Conservation (phyloP, 2,797 vertebrate species). For the Spatula clypeata region DNA sequence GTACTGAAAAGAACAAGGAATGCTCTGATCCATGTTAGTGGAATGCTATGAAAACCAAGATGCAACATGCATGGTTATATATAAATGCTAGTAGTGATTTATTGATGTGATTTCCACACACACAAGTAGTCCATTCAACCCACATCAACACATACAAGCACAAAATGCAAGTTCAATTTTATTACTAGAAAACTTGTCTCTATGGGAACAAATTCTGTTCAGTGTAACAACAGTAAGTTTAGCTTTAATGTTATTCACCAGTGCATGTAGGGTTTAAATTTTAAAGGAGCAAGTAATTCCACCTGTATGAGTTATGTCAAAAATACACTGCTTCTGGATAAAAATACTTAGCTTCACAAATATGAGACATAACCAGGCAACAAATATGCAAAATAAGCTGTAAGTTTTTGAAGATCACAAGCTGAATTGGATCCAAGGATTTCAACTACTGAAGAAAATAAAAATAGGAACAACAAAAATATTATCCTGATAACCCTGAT, state of each 20-base stretch:
- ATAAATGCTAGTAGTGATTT: not conserved
- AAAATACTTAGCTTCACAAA: not conserved
- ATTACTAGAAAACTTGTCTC: not conserved
- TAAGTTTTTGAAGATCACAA: not conserved
- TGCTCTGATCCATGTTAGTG: not conserved
- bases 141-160: not conserved
- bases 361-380: not conserved
- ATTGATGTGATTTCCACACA: not conserved
- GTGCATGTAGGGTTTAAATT: not conserved
- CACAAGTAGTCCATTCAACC: not conserved
- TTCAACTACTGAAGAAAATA: not conserved
- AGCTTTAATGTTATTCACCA: not conserved
- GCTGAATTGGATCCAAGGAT: not conserved
- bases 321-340: not conserved
- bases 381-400: not conserved
- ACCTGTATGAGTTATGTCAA: not conserved
- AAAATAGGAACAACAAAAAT: not conserved
- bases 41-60: conserved; percentile 54
- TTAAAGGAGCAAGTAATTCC: not conserved
- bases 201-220: not conserved
- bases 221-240: not conserved
- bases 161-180: not conserved
- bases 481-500: not conserved
- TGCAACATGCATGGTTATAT: not conserved
- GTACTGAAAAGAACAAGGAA: conserved; percentile 18